phyloP scores from a whole-genome alignment of 2,113 vertebrate species.

The Rhinoptilus africanus region DNA sequence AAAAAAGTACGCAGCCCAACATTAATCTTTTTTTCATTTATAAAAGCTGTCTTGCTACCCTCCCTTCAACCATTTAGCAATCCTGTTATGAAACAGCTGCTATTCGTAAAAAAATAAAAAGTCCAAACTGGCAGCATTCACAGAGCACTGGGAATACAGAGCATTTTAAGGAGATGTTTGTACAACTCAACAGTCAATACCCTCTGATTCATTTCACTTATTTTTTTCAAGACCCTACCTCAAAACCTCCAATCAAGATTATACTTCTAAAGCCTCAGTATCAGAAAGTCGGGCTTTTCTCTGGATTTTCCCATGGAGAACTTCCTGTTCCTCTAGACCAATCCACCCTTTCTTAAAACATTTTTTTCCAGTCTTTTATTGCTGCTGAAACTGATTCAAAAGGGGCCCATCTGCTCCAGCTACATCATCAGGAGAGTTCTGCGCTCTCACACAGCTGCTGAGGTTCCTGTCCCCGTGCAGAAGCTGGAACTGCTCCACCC shows the following conservation, averaged over 20 bases:
- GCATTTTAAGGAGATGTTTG: background rate
- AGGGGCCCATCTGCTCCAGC: slow-evolving; percentile 50
- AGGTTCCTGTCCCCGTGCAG: background rate
- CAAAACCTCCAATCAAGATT: background rate
- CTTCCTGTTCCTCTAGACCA: slow-evolving; percentile 24
- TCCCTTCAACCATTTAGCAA: background rate
- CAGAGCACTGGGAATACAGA: background rate
- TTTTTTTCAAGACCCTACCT: background rate
- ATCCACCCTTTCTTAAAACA: background rate
- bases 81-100: slow-evolving; percentile 7
- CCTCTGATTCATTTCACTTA: background rate
- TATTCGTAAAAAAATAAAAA: background rate
- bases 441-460: slow-evolving; percentile 5
- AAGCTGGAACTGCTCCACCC: background rate
- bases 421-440: slow-evolving; percentile 21
- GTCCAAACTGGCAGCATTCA: background rate
- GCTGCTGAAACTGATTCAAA: slow-evolving; percentile 46
- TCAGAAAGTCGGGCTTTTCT: slow-evolving; percentile 12
- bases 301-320: slow-evolving; percentile 18
- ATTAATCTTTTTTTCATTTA: background rate
- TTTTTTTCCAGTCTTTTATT: slow-evolving; percentile 26
- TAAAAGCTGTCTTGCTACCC: background rate
- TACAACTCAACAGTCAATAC: background rate
- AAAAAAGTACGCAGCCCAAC: background rate
- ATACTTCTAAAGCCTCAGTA: background rate